Evolutionary conservation across 1,140 invertebrate genomes (phyloP).

Genomic region (Drosophila pandora): DNA sequence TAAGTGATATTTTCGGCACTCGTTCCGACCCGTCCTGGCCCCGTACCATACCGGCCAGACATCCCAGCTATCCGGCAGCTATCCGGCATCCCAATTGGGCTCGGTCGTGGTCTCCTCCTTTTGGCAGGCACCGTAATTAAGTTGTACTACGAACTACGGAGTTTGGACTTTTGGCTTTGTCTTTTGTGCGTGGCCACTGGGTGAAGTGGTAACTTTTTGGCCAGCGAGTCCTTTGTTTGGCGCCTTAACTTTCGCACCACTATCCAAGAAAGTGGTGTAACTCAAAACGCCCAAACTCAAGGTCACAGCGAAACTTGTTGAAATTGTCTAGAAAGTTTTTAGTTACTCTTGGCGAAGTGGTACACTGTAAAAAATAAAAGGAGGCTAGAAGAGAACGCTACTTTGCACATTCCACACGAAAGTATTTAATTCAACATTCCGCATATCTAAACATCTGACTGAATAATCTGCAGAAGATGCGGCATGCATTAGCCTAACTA

Average conservation of each 20-base stretch:
- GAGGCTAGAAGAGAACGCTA: neutral
- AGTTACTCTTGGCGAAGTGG: neutral
- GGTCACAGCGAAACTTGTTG: conserved; percentile 39
- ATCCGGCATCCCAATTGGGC: conserved; percentile 17
- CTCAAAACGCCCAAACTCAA: conserved; percentile 41
- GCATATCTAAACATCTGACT: conserved; percentile 40
- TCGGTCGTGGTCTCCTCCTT: conserved; percentile 30
- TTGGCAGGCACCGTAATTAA: conserved; percentile 74
- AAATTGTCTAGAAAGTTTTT: conserved; percentile 8
- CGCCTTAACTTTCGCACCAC: conserved; percentile 13
- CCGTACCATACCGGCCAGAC: conserved; percentile 1
- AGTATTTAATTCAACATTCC: conserved; percentile 46
- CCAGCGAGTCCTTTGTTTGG: neutral
- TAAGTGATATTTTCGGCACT: conserved; percentile 84
- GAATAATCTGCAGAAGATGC: conserved; percentile 36
- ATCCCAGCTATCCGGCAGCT: conserved; percentile 31
- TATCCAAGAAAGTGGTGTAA: conserved; percentile 29
- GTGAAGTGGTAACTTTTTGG: neutral
- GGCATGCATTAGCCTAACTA: conserved; percentile 40
- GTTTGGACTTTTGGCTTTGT: conserved; percentile 25
- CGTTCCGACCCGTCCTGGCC: neutral
- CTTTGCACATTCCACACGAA: conserved; percentile 20
- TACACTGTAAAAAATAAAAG: neutral
- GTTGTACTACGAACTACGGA: conserved; percentile 76
- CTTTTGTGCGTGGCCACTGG: conserved; percentile 8